Evolutionary conservation across 2,113 vertebrate genomes (phyloP), one percentile per base, ranked within the genome.

Genomic region (Varanus salvator): DNA sequence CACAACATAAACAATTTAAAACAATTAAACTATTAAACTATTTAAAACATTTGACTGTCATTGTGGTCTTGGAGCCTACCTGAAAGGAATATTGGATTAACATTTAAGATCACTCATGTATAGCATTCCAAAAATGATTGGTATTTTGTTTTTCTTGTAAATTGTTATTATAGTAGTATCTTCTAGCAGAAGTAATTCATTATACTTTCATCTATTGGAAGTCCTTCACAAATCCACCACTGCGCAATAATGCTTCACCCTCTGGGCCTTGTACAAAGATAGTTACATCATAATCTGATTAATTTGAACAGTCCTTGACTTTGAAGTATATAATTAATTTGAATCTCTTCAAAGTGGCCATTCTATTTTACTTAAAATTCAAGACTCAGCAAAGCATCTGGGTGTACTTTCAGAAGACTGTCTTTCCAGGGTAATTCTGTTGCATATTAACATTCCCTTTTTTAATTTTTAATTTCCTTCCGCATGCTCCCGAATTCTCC

Each of bases 271-370:
- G 90, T 92, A 60, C 87, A 92, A 92, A 93, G 91, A 92, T 86
- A 85, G 74, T 71, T 90, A 81, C 83, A 90, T 92, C n/a, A 1
- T 94, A 93, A 92, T 76, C 94, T 57, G 85, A 93, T 96, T 93
- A 91, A 91, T 92, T 91, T 92, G 85, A 92, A 91, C 90, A 64
- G 90, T 86, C 69, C 69, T 54, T 72, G 92, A 77, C 82, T 93
- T 94, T 91, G 93, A 94, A 91, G 50, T 88, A 69, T 52, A 19
- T 93, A 92, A 95, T 94, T 94, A 78, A 94, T 93, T 88, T 92
- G 64, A 92, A 89, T 92, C 92, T 52, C 91, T 95, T 94, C 93
- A 83, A 85, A 92, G 86, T 60, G 88, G n/a, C 7, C 48, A 27
- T 84, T 86, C 50, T 87, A 71, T 88, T 91, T 72, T 14, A 6